Conservation (phyloP, 1,140 invertebrate species). For the Conus ventricosus region DNA sequence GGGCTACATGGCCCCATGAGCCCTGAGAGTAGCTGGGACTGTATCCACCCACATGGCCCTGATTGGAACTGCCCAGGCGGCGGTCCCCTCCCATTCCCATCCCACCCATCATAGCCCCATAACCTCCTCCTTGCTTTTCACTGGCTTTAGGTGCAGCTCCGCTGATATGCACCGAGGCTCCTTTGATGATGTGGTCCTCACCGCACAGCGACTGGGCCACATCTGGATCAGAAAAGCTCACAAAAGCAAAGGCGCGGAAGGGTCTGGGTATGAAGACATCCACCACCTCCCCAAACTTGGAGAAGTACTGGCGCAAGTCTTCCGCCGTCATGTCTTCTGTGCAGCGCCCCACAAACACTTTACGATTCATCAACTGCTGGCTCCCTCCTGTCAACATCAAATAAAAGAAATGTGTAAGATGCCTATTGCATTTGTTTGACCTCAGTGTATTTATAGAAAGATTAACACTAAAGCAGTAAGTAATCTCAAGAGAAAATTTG, state of each 20-base stretch:
- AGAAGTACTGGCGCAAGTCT: slow-evolving; percentile 75
- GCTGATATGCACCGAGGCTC: slow-evolving; percentile 95
- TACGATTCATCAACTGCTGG: slow-evolving; percentile 68
- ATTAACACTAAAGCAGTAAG: background rate
- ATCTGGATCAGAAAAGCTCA: slow-evolving; percentile 78
- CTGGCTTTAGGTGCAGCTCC: slow-evolving; percentile 91
- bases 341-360: slow-evolving; percentile 76
- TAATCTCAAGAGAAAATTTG: background rate
- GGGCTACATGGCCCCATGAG: slow-evolving; percentile 49
- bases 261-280: slow-evolving; percentile 78
- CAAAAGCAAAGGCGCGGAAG: slow-evolving; percentile 77
- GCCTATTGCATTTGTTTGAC: background rate
- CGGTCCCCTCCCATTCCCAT: slow-evolving; percentile 32
- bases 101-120: background rate
- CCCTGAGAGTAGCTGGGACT: slow-evolving; percentile 47
- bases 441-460: background rate
- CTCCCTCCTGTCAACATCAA: slow-evolving; percentile 62
- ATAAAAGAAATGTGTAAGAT: background rate
- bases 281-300: slow-evolving; percentile 74
- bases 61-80: slow-evolving; percentile 38
- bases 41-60: slow-evolving; percentile 41
- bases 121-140: slow-evolving; percentile 55
- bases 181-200: slow-evolving; percentile 98
- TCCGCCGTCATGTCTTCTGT: slow-evolving; percentile 74
- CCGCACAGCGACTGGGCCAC: slow-evolving; percentile 93